Percentiles rank a stretch among this genome's conserved stretches.
Evolutionary conservation across 1,140 invertebrate species (phyloP).

Genomic region (Papilio dardanus): DNA sequence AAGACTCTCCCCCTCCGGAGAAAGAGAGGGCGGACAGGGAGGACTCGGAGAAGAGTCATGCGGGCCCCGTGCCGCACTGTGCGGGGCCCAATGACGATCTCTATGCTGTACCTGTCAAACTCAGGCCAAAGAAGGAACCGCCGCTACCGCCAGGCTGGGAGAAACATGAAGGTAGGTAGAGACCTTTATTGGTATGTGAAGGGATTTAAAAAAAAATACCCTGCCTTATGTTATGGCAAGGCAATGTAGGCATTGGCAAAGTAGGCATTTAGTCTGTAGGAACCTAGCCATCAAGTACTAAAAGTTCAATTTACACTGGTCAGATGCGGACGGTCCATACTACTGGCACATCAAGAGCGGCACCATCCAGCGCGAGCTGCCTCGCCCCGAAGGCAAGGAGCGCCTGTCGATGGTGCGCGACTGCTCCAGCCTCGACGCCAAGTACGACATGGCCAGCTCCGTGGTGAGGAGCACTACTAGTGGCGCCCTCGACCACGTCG

Average conservation of each 20-base stretch:
- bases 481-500: conserved; percentile 87
- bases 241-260: too few species aligned
- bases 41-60: conserved; percentile 82
- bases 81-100: conserved; percentile 88
- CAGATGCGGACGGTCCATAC: conserved; percentile 96
- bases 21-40: conserved; percentile 79
- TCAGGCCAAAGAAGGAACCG: conserved; percentile 79
- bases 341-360: conserved; percentile 99
- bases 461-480: conserved; percentile 91
- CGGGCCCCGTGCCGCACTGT: conserved; percentile 85
- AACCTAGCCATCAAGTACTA: too few species aligned
- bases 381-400: conserved; percentile 79
- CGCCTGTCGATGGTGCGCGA: conserved; percentile 75
- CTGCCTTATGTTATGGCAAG: too few species aligned
- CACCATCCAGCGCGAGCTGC: conserved; percentile 96
- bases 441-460: conserved; percentile 85
- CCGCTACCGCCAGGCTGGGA: conserved; percentile 94
- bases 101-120: conserved; percentile 89
- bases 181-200: too few species aligned
- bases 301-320: conserved; percentile 6
- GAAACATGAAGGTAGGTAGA: conserved; percentile 91
- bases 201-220: too few species aligned
- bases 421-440: conserved; percentile 71
- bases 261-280: too few species aligned
- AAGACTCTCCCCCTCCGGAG: conserved; percentile 77